Evolutionary conservation across 2,113 vertebrate genomes (phyloP), one percentile per base, ranked within the genome.

Genomic region (Phoenicopterus ruber): DNA sequence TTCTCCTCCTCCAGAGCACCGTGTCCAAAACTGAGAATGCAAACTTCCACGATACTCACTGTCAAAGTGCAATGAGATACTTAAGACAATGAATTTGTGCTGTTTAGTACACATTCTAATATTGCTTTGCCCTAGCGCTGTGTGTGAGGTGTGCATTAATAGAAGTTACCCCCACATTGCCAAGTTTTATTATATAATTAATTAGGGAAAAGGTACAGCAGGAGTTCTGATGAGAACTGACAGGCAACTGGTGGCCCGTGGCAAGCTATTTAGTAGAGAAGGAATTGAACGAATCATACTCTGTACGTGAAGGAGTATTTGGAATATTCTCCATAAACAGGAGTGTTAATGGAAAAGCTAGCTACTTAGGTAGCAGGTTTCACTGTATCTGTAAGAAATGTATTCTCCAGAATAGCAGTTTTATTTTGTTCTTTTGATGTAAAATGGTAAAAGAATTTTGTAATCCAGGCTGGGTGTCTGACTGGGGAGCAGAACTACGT

Each of bases 101-200:
- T 73, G 44, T 74, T 79, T 36, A 85, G 28, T 73, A 25, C 15
- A 17, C 54, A 7, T 82, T 70, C 29, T 42, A 7, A 15, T 76
- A 21, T 1, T 82, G 49, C 72, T 85, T 79, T 85, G 44, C 24
- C 49, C 40, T 65, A 58, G 59, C 46, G 36, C n/a, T 57, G 17
- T 26, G 38, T 9, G 3, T 18, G 44, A 36, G 26, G 19, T 49
- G 54, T 28, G 20, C 44, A 7, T 61, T 87, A 73, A 55, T 70
- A 29, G 69, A 67, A 69, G 34, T n/a, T 93, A 46, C n/a, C 22
- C 24, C 38, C n/a, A 19, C 10, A 38, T 21, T 93, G 76, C 62
- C 83, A 62, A 61, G 34, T 76, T 72, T 79, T 91, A 54, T 85
- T 72, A 78, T 65, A 19, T 58, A 79, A 73, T 85, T 89, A 82